A percentile compares a stretch with the other conserved stretches of the same genome.
phyloP scores from a whole-genome alignment of 2,797 vertebrate genomes.

The Paramormyrops hopkinsi region DNA sequence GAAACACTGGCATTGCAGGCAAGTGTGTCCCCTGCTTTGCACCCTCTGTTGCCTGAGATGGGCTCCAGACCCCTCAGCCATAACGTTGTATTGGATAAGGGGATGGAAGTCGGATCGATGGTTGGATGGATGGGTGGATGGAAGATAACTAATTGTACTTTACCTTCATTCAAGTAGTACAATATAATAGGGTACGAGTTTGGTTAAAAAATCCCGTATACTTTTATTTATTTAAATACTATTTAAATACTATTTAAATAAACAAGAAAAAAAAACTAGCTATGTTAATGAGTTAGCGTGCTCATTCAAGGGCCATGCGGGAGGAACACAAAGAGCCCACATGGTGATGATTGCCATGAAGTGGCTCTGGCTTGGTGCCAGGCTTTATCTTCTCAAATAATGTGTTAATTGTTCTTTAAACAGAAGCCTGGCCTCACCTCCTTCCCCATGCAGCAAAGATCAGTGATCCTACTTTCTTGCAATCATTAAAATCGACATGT shows the following conservation, averaged over 20 bases:
- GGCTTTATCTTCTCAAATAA: slow-evolving; percentile 30
- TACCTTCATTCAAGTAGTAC: not conserved
- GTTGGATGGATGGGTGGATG: not conserved
- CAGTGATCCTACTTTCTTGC: slow-evolving; percentile 51
- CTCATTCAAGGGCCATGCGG: not conserved
- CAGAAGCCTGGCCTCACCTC: slow-evolving; percentile 43
- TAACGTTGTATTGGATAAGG: not conserved
- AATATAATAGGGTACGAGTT: not conserved
- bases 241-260: too few relatives aligned
- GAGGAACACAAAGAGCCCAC: slow-evolving; percentile 24
- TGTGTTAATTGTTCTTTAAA: slow-evolving; percentile 39
- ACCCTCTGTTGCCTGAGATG: not conserved
- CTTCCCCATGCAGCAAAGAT: slow-evolving; percentile 36
- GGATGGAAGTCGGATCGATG: not conserved
- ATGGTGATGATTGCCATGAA: slow-evolving; percentile 30
- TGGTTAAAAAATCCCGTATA: not conserved
- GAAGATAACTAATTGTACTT: not conserved
- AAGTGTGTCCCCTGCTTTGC: not conserved
- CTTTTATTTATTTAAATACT: too few relatives aligned
- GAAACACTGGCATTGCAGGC: not conserved
- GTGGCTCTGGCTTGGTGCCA: slow-evolving; percentile 36
- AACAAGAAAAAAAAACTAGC: not conserved
- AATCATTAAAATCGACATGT: slow-evolving; percentile 43
- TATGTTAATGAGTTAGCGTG: slow-evolving; percentile 11
- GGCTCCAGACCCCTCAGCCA: not conserved